Base-by-base conservation (phyloP, 2,888 invertebrate species). In the Acanthosepion lycidas region DNA sequence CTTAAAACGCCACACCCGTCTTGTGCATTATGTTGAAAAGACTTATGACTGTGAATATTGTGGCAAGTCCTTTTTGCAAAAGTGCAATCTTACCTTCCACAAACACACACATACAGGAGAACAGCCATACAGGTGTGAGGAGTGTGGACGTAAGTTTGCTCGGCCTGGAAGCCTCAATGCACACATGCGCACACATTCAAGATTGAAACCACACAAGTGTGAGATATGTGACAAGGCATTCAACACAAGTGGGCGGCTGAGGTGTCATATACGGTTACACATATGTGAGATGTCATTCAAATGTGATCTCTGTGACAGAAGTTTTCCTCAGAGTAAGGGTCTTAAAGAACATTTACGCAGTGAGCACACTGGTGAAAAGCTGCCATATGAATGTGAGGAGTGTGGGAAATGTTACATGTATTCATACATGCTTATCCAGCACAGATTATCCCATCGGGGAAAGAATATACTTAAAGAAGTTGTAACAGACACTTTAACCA, bases 31-130 rank as follows among this genome's bases (percentile, higher is more conserved):
- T 8, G 51, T 51, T 18, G 93, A 93, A 53, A 93, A 93, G 93
- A 53, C 93, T 18, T 93, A 53, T 28, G 28, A 53, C 18, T 93
- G 93, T 8, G 51, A 93, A 0, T 26, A 49, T 20, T 93, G 93
- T 8, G 51, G 51, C 28, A 93, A 53, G 49, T 51, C 93, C 3
- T 93, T 93, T 48, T 53, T n/a, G 53, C 93, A 93, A 9, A 48
- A 49, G 49, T 93, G 53, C 93, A 93, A 93, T 53, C 93, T 93
- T n/a, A 53, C 18, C 8, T 93, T 93, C n/a, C 93, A 93, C 51
- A 42, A n/a, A 26, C 93, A 26, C 51, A 93, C 93, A 18, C 93
- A 93, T 28, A 93, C 93, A 4, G 93, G 51, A 1, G 93, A 51
- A 49, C 93, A 93, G n/a, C 93, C 93, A 2, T 51, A 26, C 28